Conservation (phyloP, 2,113 vertebrate species). For the Trogon melanurus region DNA sequence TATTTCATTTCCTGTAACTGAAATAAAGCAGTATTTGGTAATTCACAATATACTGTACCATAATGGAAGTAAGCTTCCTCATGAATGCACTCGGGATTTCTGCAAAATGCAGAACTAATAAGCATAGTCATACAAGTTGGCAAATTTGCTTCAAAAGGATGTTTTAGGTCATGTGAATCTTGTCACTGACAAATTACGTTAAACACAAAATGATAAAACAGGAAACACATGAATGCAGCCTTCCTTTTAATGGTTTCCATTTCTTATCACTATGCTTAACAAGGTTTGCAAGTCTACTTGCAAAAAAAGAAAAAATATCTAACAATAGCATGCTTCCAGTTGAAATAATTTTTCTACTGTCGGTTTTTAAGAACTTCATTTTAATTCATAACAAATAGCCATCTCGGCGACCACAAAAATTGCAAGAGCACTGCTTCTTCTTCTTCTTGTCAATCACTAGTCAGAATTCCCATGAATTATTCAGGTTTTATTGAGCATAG, state of each 20-base stretch:
- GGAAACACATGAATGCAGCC: slow-evolving; percentile 50
- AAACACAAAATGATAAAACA: slow-evolving; percentile 40
- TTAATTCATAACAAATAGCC: background rate
- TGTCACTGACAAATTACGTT: slow-evolving; percentile 3
- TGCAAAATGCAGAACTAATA: slow-evolving; percentile 22
- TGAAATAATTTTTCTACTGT: background rate
- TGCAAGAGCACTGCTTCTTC: background rate
- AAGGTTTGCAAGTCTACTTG: background rate
- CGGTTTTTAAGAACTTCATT: background rate
- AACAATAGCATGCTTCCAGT: background rate
- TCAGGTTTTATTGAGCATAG: background rate
- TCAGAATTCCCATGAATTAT: background rate
- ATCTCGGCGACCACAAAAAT: background rate
- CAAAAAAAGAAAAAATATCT: background rate
- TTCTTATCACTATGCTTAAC: background rate
- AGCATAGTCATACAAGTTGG: background rate
- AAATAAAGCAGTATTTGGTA: background rate
- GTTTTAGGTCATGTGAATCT: slow-evolving; percentile 42
- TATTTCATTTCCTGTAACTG: background rate
- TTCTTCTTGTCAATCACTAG: background rate
- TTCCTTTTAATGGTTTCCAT: slow-evolving; percentile 52
- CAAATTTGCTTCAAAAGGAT: slow-evolving; percentile 41
- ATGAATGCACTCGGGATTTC: background rate
- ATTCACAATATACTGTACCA: background rate
- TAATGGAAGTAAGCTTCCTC: background rate